Evolutionary conservation across 2,797 vertebrate genomes (phyloP).

Genomic region (Liparis tanakae): DNA sequence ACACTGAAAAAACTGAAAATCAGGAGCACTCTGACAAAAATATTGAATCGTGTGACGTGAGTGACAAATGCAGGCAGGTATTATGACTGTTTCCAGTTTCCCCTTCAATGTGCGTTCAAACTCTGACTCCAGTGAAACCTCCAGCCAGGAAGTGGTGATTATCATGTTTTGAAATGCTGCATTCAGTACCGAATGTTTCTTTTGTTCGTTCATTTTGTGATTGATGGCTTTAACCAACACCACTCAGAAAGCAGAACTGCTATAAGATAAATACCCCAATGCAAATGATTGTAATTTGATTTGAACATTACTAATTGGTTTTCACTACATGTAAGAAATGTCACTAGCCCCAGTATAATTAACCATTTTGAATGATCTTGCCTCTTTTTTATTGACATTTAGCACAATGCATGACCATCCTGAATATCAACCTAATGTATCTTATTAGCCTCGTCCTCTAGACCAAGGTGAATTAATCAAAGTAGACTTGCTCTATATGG

Average conservation of each 20-base stretch:
- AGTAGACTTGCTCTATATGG: conserved; percentile 79
- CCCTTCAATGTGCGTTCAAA: background rate
- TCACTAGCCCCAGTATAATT: conserved; percentile 56
- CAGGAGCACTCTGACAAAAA: background rate
- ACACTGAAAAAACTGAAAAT: background rate
- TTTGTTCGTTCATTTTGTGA: conserved; percentile 43
- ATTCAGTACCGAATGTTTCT: conserved; percentile 10
- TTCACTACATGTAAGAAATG: conserved; percentile 68
- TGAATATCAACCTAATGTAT: conserved; percentile 80
- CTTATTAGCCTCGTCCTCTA: conserved; percentile 79
- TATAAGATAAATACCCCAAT: conserved; percentile 50
- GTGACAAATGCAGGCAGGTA: background rate
- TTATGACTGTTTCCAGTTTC: background rate
- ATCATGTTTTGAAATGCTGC: conserved; percentile 1
- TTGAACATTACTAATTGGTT: conserved; percentile 69
- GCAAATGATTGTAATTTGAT: conserved; percentile 63
- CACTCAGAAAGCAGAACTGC: conserved; percentile 38
- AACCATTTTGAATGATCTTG: conserved; percentile 60
- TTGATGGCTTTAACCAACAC: conserved; percentile 43
- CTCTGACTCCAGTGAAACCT: background rate
- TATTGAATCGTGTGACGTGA: background rate
- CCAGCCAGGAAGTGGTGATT: background rate
- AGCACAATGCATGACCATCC: conserved; percentile 68
- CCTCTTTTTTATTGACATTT: conserved; percentile 72
- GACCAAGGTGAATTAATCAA: conserved; percentile 84